These are phyloP conservation scores for Ylistrum balloti DNA, from an alignment of 1,140 invertebrate species.

Conservation along the genomic window DNA sequence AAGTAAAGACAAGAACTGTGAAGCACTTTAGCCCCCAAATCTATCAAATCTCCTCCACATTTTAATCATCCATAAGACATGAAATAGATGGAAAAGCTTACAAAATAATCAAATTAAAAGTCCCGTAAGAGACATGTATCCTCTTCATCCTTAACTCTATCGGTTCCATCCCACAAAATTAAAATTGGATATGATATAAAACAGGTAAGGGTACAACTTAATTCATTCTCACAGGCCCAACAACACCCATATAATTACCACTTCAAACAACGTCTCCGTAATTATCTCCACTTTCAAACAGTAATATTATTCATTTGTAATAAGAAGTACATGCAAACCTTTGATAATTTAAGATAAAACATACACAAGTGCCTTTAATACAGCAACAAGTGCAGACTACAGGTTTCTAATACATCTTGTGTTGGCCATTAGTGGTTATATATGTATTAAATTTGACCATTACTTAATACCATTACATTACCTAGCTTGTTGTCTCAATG, in stretches of 20 bases:
- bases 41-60: not conserved
- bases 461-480: not conserved
- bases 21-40: not conserved
- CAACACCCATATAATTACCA: not conserved
- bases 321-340: not conserved
- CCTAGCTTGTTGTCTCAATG: not conserved
- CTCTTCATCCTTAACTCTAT: not conserved
- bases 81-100: constrained; percentile 3
- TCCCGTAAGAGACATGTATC: not conserved
- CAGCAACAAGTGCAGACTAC: not conserved
- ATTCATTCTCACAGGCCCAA: not conserved
- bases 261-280: not conserved
- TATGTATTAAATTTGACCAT: not conserved
- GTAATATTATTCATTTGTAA: not conserved
- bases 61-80: not conserved
- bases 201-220: not conserved
- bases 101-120: constrained; percentile 1
- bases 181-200: constrained; percentile 16
- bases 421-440: not conserved
- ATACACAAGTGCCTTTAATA: not conserved
- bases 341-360: not conserved
- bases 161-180: constrained; percentile 7
- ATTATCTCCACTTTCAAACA: not conserved
- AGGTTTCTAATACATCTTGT: not conserved
- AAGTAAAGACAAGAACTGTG: not conserved